These are phyloP conservation scores for Psix sp. DNA, from an alignment of 1,140 invertebrate species.

Conservation along the genomic window DNA sequence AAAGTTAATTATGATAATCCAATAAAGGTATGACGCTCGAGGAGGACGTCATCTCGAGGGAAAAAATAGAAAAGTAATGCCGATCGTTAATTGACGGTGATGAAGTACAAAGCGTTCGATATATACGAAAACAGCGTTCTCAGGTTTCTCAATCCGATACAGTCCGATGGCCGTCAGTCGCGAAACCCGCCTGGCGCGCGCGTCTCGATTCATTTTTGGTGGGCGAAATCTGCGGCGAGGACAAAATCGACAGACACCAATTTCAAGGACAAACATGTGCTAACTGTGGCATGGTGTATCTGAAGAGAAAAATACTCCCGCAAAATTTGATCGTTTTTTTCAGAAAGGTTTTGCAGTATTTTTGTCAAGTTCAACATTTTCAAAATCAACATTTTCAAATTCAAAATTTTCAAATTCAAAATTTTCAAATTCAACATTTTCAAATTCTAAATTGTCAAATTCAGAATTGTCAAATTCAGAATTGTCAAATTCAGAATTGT, in stretches of 20 bases:
- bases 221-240: too few relatives aligned
- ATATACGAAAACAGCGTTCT: conserved; percentile 58
- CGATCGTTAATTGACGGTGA: conserved; percentile 34
- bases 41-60: background rate
- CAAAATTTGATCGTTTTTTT: conserved; percentile 67
- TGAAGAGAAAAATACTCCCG: conserved; percentile 62
- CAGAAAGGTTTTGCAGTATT: conserved; percentile 72
- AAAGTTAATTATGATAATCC: background rate
- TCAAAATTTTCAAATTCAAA: too few relatives aligned
- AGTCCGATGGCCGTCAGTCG: conserved; percentile 59
- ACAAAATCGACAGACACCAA: too few relatives aligned
- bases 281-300: conserved; percentile 63
- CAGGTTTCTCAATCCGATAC: conserved; percentile 72
- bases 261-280: too few relatives aligned
- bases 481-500: too few relatives aligned
- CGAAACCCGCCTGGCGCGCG: too few relatives aligned
- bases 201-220: too few relatives aligned
- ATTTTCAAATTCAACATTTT: background rate
- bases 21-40: background rate
- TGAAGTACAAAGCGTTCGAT: conserved; percentile 45
- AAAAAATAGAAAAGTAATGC: conserved; percentile 7
- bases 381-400: background rate
- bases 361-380: background rate
- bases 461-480: background rate
- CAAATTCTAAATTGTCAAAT: background rate